phyloP scores from a whole-genome alignment of 2,113 vertebrate genomes.

The Zootoca vivipara region DNA sequence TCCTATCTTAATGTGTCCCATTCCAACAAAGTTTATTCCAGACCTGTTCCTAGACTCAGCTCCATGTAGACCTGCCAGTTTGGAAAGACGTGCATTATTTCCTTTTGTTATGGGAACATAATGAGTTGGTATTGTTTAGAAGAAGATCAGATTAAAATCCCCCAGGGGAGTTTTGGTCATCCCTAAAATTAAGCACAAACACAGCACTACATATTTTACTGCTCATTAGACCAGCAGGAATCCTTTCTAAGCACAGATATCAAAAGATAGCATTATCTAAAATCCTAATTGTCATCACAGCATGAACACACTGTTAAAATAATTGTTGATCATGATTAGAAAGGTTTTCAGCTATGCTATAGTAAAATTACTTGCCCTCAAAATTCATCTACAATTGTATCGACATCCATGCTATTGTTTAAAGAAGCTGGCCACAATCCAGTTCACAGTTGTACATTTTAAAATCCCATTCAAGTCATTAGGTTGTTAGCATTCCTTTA shows the following conservation, averaged over 20 bases:
- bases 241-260: conserved; percentile 11
- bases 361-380: not conserved
- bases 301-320: not conserved
- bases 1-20: not conserved
- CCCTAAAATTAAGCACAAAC: not conserved
- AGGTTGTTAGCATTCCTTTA: not conserved
- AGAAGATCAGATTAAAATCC: not conserved
- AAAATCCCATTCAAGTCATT: not conserved
- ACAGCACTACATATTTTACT: not conserved
- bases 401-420: not conserved
- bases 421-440: not conserved
- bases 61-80: fast-evolving
- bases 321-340: not conserved
- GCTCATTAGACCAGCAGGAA: not conserved
- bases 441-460: not conserved
- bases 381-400: not conserved
- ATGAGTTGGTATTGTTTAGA: not conserved
- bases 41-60: not conserved
- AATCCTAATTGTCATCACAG: not conserved
- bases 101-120: not conserved
- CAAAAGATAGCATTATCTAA: conserved; percentile 2
- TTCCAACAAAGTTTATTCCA: not conserved
- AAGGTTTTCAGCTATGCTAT: not conserved
- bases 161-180: not conserved
- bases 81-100: not conserved